Conservation (phyloP, 2,888 invertebrate genomes). For the Dugesia japonica region DNA sequence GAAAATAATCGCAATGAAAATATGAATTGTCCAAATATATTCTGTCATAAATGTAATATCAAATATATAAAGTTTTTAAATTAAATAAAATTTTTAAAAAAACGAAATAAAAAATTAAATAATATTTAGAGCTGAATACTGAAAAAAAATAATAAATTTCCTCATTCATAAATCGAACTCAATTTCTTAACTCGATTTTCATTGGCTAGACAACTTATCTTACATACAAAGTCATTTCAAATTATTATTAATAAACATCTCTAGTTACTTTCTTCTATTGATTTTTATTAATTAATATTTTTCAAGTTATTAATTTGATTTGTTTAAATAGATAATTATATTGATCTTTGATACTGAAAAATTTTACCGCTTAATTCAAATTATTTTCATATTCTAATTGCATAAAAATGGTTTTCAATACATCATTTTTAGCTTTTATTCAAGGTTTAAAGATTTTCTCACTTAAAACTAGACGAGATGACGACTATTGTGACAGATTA, state of each 20-base stretch:
- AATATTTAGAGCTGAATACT: too few relatives aligned
- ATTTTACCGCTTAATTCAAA: background rate
- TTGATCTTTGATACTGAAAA: slow-evolving; percentile 1
- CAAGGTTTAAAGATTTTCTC: slow-evolving; percentile 20
- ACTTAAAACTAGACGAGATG: slow-evolving; percentile 2
- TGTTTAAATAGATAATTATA: background rate
- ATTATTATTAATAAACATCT: too few relatives aligned
- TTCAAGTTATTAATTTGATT: background rate
- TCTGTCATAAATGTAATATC: background rate
- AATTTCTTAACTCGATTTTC: too few relatives aligned
- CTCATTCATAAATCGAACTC: too few relatives aligned
- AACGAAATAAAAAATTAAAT: too few relatives aligned
- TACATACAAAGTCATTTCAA: too few relatives aligned
- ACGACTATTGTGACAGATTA: slow-evolving; percentile 29
- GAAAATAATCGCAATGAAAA: background rate
- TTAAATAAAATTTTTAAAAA: too few relatives aligned
- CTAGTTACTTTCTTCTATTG: background rate
- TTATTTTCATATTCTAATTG: background rate
- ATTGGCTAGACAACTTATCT: background rate
- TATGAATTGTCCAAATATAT: background rate
- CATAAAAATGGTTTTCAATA: slow-evolving; percentile 9
- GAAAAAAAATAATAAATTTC: too few relatives aligned
- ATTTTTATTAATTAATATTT: background rate
- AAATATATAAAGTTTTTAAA: too few relatives aligned
- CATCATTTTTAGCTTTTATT: slow-evolving; percentile 25